A percentile compares a stretch with the other conserved stretches of the same genome.
Evolutionary conservation across 2,113 vertebrate genomes (phyloP).

Genomic region (Anser brachyrhynchus): DNA sequence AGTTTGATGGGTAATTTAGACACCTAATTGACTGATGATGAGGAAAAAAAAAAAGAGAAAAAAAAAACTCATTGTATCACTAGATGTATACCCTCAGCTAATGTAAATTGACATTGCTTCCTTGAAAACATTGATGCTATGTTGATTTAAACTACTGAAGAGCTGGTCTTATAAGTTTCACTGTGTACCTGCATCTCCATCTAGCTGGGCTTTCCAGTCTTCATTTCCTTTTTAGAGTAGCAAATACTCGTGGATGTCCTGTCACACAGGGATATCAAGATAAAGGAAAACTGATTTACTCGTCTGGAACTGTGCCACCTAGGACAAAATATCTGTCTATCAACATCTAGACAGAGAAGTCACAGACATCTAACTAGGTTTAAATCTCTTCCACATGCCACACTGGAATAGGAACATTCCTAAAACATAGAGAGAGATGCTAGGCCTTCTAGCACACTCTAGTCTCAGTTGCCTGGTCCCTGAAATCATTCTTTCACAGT

Average conservation of each 20-base stretch:
- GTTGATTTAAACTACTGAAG: background rate
- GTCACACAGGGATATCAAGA: fast-evolving
- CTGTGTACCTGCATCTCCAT: background rate
- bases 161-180: background rate
- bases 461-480: background rate
- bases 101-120: background rate
- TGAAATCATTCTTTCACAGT: background rate
- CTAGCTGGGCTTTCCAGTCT: background rate
- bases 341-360: background rate
- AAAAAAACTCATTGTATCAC: background rate
- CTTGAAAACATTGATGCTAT: background rate
- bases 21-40: background rate
- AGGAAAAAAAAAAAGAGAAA: too few relatives aligned
- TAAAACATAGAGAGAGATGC: background rate
- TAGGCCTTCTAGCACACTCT: background rate
- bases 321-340: background rate
- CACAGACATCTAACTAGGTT: background rate
- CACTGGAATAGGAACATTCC: background rate
- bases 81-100: background rate
- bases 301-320: background rate
- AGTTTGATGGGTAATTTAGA: background rate
- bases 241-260: background rate
- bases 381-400: background rate
- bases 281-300: background rate
- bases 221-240: background rate